phyloP scores from a whole-genome alignment of 2,113 vertebrate species.

The Salvator merianae region DNA sequence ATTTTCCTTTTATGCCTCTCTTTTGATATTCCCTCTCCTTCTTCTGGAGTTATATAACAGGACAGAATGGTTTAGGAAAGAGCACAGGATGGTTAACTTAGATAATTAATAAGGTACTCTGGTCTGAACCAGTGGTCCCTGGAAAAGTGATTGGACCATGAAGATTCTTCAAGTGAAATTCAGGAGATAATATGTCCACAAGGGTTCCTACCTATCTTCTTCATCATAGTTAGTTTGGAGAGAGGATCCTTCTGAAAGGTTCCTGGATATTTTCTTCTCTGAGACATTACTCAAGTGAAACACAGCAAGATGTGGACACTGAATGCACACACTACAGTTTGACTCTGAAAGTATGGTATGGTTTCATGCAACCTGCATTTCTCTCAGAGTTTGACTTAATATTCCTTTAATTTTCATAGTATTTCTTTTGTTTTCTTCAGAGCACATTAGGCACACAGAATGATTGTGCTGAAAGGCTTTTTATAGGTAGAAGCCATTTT shows the following conservation, averaged over 20 bases:
- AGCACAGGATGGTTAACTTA: not conserved
- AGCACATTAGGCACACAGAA: not conserved
- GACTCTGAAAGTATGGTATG: not conserved
- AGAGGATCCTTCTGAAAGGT: no score
- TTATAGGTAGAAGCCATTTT: not conserved
- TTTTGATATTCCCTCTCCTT: no score
- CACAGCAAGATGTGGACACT: no score
- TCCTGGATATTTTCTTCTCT: no score
- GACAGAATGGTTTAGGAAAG: not conserved
- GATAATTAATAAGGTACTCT: not conserved
- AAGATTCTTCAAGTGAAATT: not conserved
- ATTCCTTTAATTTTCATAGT: constrained; percentile 17
- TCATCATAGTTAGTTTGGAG: no score
- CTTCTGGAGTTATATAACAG: not conserved
- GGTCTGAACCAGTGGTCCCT: not conserved
- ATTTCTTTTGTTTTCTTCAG: constrained; percentile 2
- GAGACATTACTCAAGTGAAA: no score
- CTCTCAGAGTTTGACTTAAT: no score
- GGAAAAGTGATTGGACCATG: not conserved
- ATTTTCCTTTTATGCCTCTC: not conserved
- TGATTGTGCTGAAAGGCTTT: not conserved
- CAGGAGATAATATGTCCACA: no score
- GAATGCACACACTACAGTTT: no score
- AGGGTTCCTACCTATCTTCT: no score
- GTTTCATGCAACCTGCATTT: no score